Conservation (phyloP, 2,888 invertebrate species). For the Cryptophagus acutangulus region DNA sequence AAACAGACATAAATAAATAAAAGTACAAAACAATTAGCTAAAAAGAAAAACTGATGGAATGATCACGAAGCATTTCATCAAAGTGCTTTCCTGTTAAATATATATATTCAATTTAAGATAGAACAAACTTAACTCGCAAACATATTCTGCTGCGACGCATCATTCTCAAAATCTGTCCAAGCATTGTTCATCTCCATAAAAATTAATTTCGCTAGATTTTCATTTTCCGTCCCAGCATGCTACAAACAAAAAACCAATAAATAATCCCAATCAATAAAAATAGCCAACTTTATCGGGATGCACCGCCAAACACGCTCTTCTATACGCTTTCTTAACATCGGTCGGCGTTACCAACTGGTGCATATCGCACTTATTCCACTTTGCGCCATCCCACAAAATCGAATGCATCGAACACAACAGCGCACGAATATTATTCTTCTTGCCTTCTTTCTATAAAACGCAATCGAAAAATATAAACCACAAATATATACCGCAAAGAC, state of each 20-base stretch:
- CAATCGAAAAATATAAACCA: constrained; percentile 6
- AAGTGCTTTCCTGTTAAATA: constrained; percentile 8
- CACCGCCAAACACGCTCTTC: constrained; percentile 92
- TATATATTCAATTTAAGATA: too few relatives aligned
- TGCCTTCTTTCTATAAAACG: constrained; percentile 76
- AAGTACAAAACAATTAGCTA: too few relatives aligned
- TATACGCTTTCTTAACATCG: constrained; percentile 94
- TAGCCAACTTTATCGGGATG: constrained; percentile 93
- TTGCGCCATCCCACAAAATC: constrained; percentile 87
- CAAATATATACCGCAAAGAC: constrained; percentile 16
- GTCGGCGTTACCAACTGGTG: constrained; percentile 84
- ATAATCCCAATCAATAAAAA: not conserved
- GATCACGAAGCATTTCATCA: constrained; percentile 20
- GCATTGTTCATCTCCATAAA: constrained; percentile 99
- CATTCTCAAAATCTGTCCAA: constrained; percentile 94
- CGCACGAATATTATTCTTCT: constrained; percentile 93
- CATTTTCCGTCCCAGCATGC: constrained; percentile 90
- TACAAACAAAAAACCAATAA: constrained; percentile 41
- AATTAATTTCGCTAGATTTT: constrained; percentile 90
- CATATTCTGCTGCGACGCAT: constrained; percentile 67
- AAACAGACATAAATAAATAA: too few relatives aligned
- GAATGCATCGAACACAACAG: constrained; percentile 90
- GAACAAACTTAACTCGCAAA: constrained; percentile 49
- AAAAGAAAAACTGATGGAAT: constrained; percentile 28
- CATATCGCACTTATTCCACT: constrained; percentile 94